phyloP scores from a whole-genome alignment of 2,888 invertebrate genomes.

The Oxycera nigricornis region DNA sequence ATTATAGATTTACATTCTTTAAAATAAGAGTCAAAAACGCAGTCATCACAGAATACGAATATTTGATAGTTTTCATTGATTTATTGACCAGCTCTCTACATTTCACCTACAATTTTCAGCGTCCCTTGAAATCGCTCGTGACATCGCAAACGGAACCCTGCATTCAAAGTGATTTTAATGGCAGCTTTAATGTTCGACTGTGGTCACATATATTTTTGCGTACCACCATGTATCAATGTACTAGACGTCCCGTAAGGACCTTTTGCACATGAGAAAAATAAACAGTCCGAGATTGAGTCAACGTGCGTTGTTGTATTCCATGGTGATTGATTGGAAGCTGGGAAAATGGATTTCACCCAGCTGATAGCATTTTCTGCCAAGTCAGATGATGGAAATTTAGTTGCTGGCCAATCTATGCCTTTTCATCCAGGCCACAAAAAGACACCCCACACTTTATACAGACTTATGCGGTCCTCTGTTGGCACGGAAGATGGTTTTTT shows the following conservation, averaged over 20 bases:
- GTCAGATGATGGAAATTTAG: constrained; percentile 30
- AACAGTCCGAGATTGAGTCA: constrained; percentile 20
- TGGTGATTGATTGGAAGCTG: constrained; percentile 38
- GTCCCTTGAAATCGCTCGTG: too few species aligned
- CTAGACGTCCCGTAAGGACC: background rate
- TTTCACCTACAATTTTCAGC: too few species aligned
- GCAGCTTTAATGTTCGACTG: constrained; percentile 45
- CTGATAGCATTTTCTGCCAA: constrained; percentile 32
- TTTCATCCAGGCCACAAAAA: background rate
- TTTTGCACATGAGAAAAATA: constrained; percentile 26
- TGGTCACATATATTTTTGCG: constrained; percentile 45
- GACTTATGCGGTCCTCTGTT: constrained; percentile 35
- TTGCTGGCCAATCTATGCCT: background rate
- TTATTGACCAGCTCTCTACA: too few species aligned
- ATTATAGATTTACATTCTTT: too few species aligned
- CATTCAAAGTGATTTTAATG: constrained; percentile 47
- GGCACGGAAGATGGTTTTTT: constrained; percentile 36
- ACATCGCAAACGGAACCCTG: background rate
- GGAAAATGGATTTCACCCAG: constrained; percentile 28
- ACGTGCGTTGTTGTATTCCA: background rate
- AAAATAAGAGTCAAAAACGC: too few species aligned
- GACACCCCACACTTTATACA: constrained; percentile 27
- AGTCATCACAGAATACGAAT: too few species aligned
- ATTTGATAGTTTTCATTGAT: too few species aligned
- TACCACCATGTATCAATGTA: background rate